Conservation (phyloP, 2,888 invertebrate species). For the Perithous albicinctus region DNA sequence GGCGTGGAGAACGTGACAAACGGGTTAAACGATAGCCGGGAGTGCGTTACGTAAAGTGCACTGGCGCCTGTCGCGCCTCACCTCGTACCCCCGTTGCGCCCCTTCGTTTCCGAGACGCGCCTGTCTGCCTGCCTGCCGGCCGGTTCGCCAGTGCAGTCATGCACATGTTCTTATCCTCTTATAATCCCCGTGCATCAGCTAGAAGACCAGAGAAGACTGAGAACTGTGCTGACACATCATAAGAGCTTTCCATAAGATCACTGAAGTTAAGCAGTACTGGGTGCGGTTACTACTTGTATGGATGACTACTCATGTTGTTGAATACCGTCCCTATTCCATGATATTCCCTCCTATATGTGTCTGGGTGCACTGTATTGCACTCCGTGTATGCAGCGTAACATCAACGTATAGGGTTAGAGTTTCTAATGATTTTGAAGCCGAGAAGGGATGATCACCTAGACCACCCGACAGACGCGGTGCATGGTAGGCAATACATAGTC, state of each 20-base stretch:
- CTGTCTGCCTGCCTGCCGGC: conserved; percentile 59
- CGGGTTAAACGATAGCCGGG: conserved; percentile 76
- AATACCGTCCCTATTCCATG: neutral
- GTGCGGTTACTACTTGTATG: neutral
- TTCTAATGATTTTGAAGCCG: neutral
- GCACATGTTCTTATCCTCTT: conserved; percentile 42
- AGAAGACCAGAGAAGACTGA: neutral
- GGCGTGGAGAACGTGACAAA: conserved; percentile 68
- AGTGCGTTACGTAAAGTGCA: conserved; percentile 78
- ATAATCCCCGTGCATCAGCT: conserved; percentile 22
- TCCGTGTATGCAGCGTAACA: neutral
- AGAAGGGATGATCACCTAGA: neutral
- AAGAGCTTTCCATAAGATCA: neutral
- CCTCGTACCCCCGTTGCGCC: conserved; percentile 41
- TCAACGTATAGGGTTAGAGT: neutral
- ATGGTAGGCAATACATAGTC: neutral
- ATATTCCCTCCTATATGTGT: neutral
- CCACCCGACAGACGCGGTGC: neutral
- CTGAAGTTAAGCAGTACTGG: conserved; percentile 9
- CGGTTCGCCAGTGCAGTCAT: conserved; percentile 56
- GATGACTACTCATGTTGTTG: neutral
- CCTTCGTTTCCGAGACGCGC: conserved; percentile 53
- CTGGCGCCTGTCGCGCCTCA: conserved; percentile 77
- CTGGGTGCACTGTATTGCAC: neutral
- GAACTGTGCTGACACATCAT: conserved; percentile 1